Evolutionary conservation across 1,140 invertebrate genomes (phyloP).

Genomic region (Trachymyrmex cornetzi): DNA sequence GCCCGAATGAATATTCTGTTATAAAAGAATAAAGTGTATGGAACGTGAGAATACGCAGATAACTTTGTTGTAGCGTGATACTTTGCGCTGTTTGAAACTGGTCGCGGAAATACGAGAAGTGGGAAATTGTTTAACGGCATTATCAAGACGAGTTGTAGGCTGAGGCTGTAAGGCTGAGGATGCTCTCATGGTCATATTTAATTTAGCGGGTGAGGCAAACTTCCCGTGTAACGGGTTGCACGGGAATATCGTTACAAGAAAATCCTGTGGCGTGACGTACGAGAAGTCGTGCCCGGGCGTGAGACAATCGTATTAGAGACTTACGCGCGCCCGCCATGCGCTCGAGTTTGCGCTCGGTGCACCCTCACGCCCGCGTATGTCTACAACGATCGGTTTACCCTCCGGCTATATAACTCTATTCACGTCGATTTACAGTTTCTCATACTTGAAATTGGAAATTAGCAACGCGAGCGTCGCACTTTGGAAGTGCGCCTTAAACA

Average conservation of each 20-base stretch:
- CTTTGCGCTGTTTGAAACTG: background rate
- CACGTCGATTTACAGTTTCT: slow-evolving; percentile 71
- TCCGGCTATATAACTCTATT: slow-evolving; percentile 62
- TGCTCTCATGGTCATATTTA: slow-evolving; percentile 47
- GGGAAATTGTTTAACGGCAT: slow-evolving; percentile 13
- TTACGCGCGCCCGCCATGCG: slow-evolving; percentile 56
- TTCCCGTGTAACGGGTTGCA: slow-evolving; percentile 37
- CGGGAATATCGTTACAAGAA: slow-evolving; percentile 40
- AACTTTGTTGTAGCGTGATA: background rate
- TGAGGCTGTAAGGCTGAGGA: background rate
- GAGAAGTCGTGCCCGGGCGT: slow-evolving; percentile 53
- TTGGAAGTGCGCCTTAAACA: background rate
- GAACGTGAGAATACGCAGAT: background rate
- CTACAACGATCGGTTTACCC: slow-evolving; percentile 68
- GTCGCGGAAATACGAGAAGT: background rate
- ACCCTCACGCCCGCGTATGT: slow-evolving; percentile 42
- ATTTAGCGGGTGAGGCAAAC: slow-evolving; percentile 34
- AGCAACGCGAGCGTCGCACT: slow-evolving; percentile 47
- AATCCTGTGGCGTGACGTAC: slow-evolving; percentile 43
- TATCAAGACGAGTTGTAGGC: slow-evolving; percentile 12
- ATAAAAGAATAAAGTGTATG: background rate
- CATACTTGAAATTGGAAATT: slow-evolving; percentile 74
- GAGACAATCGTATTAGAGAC: slow-evolving; percentile 54
- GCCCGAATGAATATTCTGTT: background rate
- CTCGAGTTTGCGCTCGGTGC: slow-evolving; percentile 65